A percentile compares a stretch with the other conserved stretches of the same genome.
These are phyloP conservation scores for Asobara japonica DNA, from an alignment of 1,140 invertebrate species.

Conservation along the genomic window DNA sequence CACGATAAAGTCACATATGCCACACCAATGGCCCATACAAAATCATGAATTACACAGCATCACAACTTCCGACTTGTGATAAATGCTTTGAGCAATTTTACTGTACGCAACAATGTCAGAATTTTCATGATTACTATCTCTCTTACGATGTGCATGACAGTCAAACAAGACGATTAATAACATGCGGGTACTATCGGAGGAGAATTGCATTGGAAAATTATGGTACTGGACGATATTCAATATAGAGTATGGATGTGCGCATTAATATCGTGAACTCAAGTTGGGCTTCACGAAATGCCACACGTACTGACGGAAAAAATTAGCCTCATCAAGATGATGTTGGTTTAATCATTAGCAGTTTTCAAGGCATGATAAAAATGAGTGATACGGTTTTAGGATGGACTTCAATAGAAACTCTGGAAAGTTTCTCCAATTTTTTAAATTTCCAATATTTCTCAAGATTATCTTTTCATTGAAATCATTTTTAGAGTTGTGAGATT, in stretches of 20 bases:
- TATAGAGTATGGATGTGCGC: neutral
- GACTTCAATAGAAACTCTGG: too few relatives aligned
- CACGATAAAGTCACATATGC: conserved; percentile 1
- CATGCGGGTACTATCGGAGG: conserved; percentile 14
- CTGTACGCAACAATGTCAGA: conserved; percentile 5
- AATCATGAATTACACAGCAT: neutral
- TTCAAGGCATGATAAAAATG: too few relatives aligned
- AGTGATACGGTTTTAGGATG: too few relatives aligned
- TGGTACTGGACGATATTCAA: conserved; percentile 10
- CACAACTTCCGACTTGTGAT: conserved; percentile 5
- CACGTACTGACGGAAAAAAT: too few relatives aligned
- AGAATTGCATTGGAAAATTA: conserved; percentile 1
- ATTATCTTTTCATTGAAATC: too few relatives aligned
- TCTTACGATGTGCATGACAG: conserved; percentile 7
- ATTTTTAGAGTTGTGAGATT: too few relatives aligned
- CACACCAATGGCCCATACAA: neutral
- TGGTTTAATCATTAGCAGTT: too few relatives aligned
- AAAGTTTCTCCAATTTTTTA: too few relatives aligned
- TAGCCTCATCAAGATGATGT: too few relatives aligned
- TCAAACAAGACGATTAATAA: conserved; percentile 31
- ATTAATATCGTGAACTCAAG: conserved; percentile 25
- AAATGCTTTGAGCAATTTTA: conserved; percentile 4
- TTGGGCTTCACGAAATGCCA: neutral
- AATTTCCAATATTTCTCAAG: too few relatives aligned
- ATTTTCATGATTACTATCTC: conserved; percentile 4